Conservation (phyloP, 2,888 invertebrate genomes). For the Eurytoma adleriae region DNA sequence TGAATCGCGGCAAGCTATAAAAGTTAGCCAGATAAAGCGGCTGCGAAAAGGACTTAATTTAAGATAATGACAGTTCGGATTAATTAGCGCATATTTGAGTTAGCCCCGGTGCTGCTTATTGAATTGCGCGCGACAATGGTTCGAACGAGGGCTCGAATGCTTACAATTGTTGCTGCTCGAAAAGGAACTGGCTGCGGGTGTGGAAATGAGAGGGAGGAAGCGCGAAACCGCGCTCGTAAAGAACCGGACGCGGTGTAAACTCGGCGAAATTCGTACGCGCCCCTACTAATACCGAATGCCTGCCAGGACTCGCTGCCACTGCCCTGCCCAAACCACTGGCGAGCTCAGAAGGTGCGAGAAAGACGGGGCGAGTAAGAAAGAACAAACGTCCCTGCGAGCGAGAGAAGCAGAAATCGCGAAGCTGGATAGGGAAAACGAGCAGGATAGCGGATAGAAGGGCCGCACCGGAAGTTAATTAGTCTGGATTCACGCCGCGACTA, state of each 20-base stretch:
- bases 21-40: too few species aligned
- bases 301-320: slow-evolving; percentile 5
- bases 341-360: not conserved
- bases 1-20: too few species aligned
- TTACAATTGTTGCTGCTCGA: not conserved
- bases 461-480: slow-evolving; percentile 52
- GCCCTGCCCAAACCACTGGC: not conserved
- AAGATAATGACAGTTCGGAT: not conserved
- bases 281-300: slow-evolving; percentile 12
- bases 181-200: not conserved
- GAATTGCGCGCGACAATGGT: slow-evolving; percentile 9
- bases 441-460: not conserved
- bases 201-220: slow-evolving; percentile 15
- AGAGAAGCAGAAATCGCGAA: slow-evolving; percentile 8
- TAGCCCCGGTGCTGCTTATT: slow-evolving; percentile 24
- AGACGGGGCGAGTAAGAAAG: not conserved
- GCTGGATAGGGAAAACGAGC: not conserved
- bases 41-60: too few species aligned
- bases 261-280: slow-evolving; percentile 28
- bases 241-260: slow-evolving; percentile 45
- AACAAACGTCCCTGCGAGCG: not conserved
- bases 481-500: slow-evolving; percentile 41
- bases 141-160: not conserved
- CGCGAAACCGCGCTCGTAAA: slow-evolving; percentile 51
- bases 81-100: slow-evolving; percentile 35